Evolutionary conservation across 2,797 vertebrate genomes (phyloP), one percentile per base, ranked within the genome.

Genomic region (Channallabes apus): DNA sequence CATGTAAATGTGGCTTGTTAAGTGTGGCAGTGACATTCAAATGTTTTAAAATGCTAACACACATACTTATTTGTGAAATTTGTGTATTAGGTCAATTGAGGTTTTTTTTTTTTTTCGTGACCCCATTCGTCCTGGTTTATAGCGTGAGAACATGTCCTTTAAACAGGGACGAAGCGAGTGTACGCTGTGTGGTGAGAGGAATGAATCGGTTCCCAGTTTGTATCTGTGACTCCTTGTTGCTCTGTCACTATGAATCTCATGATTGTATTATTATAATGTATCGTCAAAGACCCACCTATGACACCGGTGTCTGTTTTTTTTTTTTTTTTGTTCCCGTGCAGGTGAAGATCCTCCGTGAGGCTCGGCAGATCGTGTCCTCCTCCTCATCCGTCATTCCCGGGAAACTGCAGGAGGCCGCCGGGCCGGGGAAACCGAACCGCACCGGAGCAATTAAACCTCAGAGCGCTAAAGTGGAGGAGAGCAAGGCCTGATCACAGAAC

Each of bases 361-460:
- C 91, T 77, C 91, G 93, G 84, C 94, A 93, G 85, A 90, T 81
- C 1, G 87, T 94, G 86, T 90, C 91, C n/a, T 24, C 93, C 61
- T 88, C 92, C 29, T n/a, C 93, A 0, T 92, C 92, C 84, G 92
- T 94, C 83, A 93, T 97, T 90, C 91, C 93, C 90, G 93, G 92
- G 92, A 97, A 97, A 92, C 95, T 98, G 91, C 97, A 96, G 90
- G 97, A 98, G 84, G 91, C 94, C 78, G 90, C 95, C 1, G 85
- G 95, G 82, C 97, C 96, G 91, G 92, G 95, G 93, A 98, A 98
- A 94, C 95, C 96, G 41, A 93, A 95, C 90, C 96, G 97, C 89
- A 97, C 97, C 0, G 96, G 97, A 93, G 95, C 97, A 2, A 97
- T 99, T 94, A 98, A 99, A 94, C 96, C 97, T 89, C 97, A 96